Evolutionary conservation across 1,140 invertebrate species (phyloP), one percentile per base, ranked within the genome.

Genomic region (Hyles vespertilio): DNA sequence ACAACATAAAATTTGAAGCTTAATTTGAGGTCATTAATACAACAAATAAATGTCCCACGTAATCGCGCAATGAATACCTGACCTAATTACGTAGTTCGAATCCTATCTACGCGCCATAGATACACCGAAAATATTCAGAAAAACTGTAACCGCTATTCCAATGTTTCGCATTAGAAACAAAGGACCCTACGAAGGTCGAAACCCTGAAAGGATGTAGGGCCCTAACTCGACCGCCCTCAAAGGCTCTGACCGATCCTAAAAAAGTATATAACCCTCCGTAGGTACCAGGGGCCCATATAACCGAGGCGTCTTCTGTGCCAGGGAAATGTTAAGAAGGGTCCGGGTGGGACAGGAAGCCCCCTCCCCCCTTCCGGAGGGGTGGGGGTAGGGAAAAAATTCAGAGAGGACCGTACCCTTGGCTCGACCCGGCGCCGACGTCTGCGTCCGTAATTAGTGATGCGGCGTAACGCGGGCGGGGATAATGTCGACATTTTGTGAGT

Each of bases 261-360:
- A 87, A 86, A 84, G 85, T 86, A 86, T 84, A 87, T 84, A 86
- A 81, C 74, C 78, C 80, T 48, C 57, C 52, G 63, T 72, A 83
- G 76, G 79, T 83, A 81, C 81, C 77, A 83, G 76, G 80, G 77
- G 64, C 66, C 69, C 84, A 86, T 87, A 87, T 84, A 85, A 78
- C 73, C 69, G 70, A 73, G 75, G 77, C 80, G 76, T 87, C 83
- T 88, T 77, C 74, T 87, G 82, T 82, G 79, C 79, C 84, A 82
- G 81, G 81, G 81, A 77, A 87, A 85, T 81, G 79, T 82, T 87
- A 87, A 84, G 84, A 85, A 87, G 84, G 84, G 84, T 84, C 77
- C 72, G 82, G 79, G 79, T 69, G 78, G 77, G 76, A 73, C 70
- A 69, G 77, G 72, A 75, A 71, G 61, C 65, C 65, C 67, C 69